phyloP scores from a whole-genome alignment of 2,888 invertebrate genomes.

The Dryadula phaetusa region DNA sequence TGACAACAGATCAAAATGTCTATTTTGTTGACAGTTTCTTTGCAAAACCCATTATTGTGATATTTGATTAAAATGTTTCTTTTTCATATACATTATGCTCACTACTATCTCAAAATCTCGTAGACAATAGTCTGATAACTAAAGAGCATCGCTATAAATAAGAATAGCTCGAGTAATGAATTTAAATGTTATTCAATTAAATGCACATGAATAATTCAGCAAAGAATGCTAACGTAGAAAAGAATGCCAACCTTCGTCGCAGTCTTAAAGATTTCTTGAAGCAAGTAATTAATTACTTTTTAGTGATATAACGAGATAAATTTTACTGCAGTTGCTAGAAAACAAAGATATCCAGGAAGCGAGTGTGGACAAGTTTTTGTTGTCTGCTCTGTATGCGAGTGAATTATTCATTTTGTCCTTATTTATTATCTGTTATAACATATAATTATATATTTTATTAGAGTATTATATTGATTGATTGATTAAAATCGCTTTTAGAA shows the following conservation, averaged over 20 bases:
- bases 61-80: not conserved
- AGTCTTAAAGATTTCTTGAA: constrained; percentile 60
- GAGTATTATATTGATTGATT: constrained; percentile 21
- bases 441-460: constrained; percentile 26
- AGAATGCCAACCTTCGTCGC: constrained; percentile 68
- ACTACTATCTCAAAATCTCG: not conserved
- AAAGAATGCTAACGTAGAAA: constrained; percentile 73
- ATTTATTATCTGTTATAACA: constrained; percentile 28
- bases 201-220: constrained; percentile 80
- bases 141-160: constrained; percentile 44
- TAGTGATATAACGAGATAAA: constrained; percentile 41
- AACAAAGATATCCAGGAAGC: constrained; percentile 43
- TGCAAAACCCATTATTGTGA: not conserved
- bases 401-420: constrained; percentile 35
- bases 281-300: constrained; percentile 71
- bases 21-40: constrained; percentile 10
- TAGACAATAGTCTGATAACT: constrained; percentile 33
- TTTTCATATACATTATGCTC: not conserved
- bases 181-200: constrained; percentile 80
- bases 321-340: constrained; percentile 34
- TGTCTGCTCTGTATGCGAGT: constrained; percentile 21
- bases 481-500: constrained; percentile 28
- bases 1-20: constrained; percentile 20
- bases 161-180: constrained; percentile 63
- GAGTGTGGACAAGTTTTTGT: constrained; percentile 36